Evolutionary conservation across 2,888 invertebrate species (phyloP), one percentile per base, ranked within the genome.

Genomic region (Agrotis ipsilon): DNA sequence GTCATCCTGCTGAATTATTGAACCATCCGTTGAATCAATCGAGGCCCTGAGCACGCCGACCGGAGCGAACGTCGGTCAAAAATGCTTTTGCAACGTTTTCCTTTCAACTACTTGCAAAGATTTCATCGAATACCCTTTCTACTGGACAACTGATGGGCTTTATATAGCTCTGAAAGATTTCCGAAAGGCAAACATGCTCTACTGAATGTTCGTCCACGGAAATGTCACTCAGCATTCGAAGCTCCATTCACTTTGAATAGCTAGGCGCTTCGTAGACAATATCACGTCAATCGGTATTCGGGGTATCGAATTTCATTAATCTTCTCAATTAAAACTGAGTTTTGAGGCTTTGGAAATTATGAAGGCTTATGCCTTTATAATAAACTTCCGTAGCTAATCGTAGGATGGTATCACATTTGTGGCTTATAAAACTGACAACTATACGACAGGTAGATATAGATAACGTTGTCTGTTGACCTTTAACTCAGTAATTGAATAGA

Each of bases 1-100:
- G 86, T 86, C 88, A 87, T 86, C 87, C 89, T 85, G 72, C 86
- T 94, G 88, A 92, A 93, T 92, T 93, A 94, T 93, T 92, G 87
- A 92, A 87, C 83, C 84, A 79, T 76, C 84, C 79, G 83, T 80
- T 83, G 88, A 92, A 92, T 92, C 92, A 92, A 91, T 92, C 89
- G 88, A 72, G 65, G 70, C 76, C 72, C 78, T 82, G 77, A 81
- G 83, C 78, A 64, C 68, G 80, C 80, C 86, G 77, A 82, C 72
- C 80, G 77, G 39, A 63, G 54, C 48, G 51, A 60, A n/a, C 5
- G 73, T 54, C 59, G 46, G 77, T 74, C 68, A 71, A 84, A 88
- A 91, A 91, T 87, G 78, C 83, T 86, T 89, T 90, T 86, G 78
- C 83, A 82, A 86, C 84, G 80, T 83, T 83, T 78, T 79, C 84